Percentiles rank a stretch among this genome's conserved stretches.
phyloP scores from a whole-genome alignment of 2,113 vertebrate genomes.

The Hemiprocne comata region DNA sequence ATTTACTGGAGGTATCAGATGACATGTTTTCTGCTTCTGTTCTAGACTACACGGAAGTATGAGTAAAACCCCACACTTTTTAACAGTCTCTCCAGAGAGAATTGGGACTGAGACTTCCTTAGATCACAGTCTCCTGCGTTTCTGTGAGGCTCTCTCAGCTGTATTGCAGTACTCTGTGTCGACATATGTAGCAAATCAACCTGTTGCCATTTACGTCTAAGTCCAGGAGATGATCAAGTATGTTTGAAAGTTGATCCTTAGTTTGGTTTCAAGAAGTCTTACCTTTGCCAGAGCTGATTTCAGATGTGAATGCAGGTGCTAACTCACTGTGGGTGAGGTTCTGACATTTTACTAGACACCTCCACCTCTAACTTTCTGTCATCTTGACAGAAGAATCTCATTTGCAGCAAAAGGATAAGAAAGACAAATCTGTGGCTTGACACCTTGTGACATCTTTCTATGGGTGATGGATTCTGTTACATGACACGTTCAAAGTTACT shows the following conservation, averaged over 20 bases:
- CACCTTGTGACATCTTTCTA: constrained; percentile 66
- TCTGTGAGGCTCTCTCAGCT: not conserved
- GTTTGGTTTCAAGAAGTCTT: constrained; percentile 7
- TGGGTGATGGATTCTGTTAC: constrained; percentile 71
- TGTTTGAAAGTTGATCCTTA: not conserved
- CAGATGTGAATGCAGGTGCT: constrained; percentile 4
- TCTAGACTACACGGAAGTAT: not conserved
- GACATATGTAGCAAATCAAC: constrained; percentile 6
- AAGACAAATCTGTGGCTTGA: constrained; percentile 74
- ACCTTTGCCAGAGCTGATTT: not conserved
- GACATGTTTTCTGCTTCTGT: not conserved
- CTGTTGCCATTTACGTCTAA: not conserved
- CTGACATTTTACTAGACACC: constrained; percentile 56
- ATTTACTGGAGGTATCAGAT: not conserved
- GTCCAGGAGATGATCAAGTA: not conserved
- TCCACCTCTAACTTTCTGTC: constrained; percentile 60
- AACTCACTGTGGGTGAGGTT: constrained; percentile 37
- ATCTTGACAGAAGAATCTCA: constrained; percentile 75
- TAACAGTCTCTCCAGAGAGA: not conserved
- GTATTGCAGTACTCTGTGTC: not conserved
- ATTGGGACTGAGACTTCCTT: not conserved
- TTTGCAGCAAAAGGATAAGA: constrained; percentile 72
- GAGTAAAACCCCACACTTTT: not conserved
- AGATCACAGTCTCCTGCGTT: not conserved
- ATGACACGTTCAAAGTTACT: constrained; percentile 67